A percentile compares a stretch with the other conserved stretches of the same genome.
These are phyloP conservation scores for Charaxes varanes DNA, from an alignment of 1,140 invertebrate species.

Conservation along the genomic window DNA sequence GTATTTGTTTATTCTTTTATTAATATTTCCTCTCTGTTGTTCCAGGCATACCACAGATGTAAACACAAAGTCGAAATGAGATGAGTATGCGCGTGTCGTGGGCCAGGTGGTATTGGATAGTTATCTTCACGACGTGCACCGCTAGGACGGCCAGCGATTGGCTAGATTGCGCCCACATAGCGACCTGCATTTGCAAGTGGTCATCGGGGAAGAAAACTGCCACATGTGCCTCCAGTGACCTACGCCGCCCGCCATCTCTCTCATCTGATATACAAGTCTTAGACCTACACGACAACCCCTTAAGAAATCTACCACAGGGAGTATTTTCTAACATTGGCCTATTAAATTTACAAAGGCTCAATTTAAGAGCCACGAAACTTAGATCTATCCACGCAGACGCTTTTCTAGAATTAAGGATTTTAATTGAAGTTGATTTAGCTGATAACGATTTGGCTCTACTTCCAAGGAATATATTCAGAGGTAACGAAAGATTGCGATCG, in stretches of 20 bases:
- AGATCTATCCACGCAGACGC: constrained; percentile 85
- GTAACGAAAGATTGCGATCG: constrained; percentile 83
- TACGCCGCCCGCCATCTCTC: constrained; percentile 83
- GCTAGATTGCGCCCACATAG: constrained; percentile 83
- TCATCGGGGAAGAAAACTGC: constrained; percentile 91
- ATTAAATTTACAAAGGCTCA: constrained; percentile 89
- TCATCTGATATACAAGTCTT: constrained; percentile 91
- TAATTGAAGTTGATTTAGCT: constrained; percentile 90
- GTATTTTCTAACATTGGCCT: constrained; percentile 86
- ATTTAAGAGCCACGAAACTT: constrained; percentile 83
- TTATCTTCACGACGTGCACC: constrained; percentile 68
- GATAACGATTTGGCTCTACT: constrained; percentile 82
- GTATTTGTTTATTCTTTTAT: constrained; percentile 1
- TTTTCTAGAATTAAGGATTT: constrained; percentile 89
- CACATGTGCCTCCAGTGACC: constrained; percentile 83
- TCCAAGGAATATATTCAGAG: constrained; percentile 83
- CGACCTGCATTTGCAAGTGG: constrained; percentile 91
- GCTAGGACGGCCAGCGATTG: constrained; percentile 78
- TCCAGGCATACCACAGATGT: constrained; percentile 64
- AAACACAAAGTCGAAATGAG: constrained; percentile 66
- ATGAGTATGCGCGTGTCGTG: constrained; percentile 71
- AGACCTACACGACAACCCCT: constrained; percentile 86
- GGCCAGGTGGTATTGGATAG: constrained; percentile 69
- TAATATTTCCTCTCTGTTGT: constrained; percentile 36
- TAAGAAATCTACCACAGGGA: constrained; percentile 84